These are phyloP conservation scores for Ploceus nigricollis DNA, from an alignment of 2,113 vertebrate genomes.

Conservation along the genomic window DNA sequence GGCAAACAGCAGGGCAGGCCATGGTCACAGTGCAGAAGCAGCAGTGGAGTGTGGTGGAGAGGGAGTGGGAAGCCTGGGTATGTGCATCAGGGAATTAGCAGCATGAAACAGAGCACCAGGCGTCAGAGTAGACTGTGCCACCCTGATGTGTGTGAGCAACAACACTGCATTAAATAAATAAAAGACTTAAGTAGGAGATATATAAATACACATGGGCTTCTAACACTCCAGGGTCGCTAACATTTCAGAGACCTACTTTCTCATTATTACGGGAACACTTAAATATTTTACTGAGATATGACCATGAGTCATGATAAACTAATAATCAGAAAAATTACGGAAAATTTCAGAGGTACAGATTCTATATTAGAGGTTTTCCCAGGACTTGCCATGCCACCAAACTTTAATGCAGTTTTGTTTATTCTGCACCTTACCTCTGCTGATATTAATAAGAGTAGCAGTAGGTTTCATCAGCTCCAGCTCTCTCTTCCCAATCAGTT, in stretches of 20 bases:
- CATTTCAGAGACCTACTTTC: background rate
- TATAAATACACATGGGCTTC: background rate
- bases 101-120: background rate
- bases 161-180: background rate
- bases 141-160: background rate
- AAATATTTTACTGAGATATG: background rate
- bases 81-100: background rate
- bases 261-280: background rate
- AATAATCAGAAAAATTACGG: background rate
- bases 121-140: background rate
- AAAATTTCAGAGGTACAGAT: background rate
- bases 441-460: slow-evolving; percentile 75
- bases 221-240: background rate
- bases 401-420: background rate
- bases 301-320: background rate
- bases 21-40: background rate
- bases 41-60: background rate
- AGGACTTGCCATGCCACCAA: background rate
- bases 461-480: slow-evolving; percentile 78
- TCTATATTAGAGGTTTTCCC: background rate
- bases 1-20: background rate
- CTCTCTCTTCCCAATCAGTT: slow-evolving; percentile 75
- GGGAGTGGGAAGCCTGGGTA: background rate
- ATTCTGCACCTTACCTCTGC: slow-evolving; percentile 72
- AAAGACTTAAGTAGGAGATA: background rate